A percentile compares a stretch with the other conserved stretches of the same genome.
These are phyloP conservation scores for Ptilodon capucinus DNA, from an alignment of 2,888 invertebrate species.

Conservation along the genomic window DNA sequence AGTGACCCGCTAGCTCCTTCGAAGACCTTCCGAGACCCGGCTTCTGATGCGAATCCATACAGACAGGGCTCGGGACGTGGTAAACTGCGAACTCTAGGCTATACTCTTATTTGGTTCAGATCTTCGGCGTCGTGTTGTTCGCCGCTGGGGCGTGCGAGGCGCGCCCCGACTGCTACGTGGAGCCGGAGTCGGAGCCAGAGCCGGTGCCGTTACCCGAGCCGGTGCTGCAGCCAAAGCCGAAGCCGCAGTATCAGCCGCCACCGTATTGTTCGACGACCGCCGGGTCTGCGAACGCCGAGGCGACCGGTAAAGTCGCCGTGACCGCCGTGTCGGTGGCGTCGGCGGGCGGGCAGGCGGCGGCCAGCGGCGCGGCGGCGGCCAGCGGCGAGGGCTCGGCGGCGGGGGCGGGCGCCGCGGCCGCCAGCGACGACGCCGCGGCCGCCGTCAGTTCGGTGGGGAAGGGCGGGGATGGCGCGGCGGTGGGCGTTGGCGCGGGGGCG, in stretches of 20 bases:
- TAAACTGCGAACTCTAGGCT: neutral
- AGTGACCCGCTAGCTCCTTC: no score
- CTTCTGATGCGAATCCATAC: no score
- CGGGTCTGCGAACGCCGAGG: neutral
- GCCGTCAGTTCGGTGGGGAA: slow-evolving; percentile 1
- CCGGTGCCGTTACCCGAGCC: neutral
- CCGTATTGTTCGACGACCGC: neutral
- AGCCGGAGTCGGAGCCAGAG: neutral
- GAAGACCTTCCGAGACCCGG: no score
- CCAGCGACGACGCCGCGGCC: slow-evolving; percentile 19
- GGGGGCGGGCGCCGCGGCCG: slow-evolving; percentile 35
- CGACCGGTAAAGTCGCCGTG: neutral
- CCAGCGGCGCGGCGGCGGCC: neutral
- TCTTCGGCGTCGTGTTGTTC: neutral
- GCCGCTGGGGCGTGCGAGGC: neutral
- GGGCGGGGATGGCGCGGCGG: neutral
- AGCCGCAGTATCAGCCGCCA: no score
- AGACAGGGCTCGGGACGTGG: neutral
- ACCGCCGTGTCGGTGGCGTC: neutral
- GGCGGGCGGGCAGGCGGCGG: neutral
- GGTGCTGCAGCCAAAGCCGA: neutral
- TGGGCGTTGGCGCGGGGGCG: slow-evolving; percentile 14
- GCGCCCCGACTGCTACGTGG: neutral
- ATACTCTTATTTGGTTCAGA: neutral
- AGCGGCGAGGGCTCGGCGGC: slow-evolving; percentile 38